Percentiles rank a stretch among this genome's conserved stretches.
These are phyloP conservation scores for Vanessa cardui DNA, from an alignment of 2,888 invertebrate species.

Conservation along the genomic window DNA sequence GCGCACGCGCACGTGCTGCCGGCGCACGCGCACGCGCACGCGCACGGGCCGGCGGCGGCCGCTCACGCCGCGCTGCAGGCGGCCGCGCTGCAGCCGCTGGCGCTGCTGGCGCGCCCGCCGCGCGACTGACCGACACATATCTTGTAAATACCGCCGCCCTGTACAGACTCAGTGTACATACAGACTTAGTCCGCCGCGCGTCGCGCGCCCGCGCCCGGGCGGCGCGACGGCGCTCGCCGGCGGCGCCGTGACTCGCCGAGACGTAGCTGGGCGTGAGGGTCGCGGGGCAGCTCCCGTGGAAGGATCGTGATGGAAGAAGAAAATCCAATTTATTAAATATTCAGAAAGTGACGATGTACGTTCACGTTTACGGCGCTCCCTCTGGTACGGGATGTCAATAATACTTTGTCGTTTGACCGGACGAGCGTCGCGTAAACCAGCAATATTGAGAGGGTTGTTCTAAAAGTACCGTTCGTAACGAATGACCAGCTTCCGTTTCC, in stretches of 20 bases:
- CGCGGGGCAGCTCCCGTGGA: not conserved
- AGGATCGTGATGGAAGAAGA: not conserved
- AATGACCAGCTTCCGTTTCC: too few relatives aligned
- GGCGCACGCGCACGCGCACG: conserved; percentile 67
- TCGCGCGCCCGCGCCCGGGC: conserved; percentile 23
- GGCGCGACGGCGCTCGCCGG: not conserved
- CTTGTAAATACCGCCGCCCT: conserved; percentile 48
- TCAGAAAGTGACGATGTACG: not conserved
- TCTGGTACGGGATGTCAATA: not conserved
- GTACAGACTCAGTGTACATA: conserved; percentile 45
- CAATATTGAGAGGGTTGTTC: too few relatives aligned
- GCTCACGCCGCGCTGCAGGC: conserved; percentile 80
- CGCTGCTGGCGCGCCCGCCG: conserved; percentile 67
- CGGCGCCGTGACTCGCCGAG: conserved; percentile 8
- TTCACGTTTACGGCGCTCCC: not conserved
- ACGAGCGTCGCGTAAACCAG: too few relatives aligned
- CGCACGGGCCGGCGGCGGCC: conserved; percentile 81
- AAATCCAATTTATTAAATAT: not conserved
- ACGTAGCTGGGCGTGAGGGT: not conserved
- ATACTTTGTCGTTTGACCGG: not conserved
- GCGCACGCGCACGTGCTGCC: conserved; percentile 62
- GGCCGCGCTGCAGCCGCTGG: conserved; percentile 55
- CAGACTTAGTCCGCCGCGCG: conserved; percentile 34
- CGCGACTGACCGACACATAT: conserved; percentile 63
- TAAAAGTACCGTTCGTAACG: too few relatives aligned